phyloP scores from a whole-genome alignment of 2,113 vertebrate genomes.

The Equus przewalskii region DNA sequence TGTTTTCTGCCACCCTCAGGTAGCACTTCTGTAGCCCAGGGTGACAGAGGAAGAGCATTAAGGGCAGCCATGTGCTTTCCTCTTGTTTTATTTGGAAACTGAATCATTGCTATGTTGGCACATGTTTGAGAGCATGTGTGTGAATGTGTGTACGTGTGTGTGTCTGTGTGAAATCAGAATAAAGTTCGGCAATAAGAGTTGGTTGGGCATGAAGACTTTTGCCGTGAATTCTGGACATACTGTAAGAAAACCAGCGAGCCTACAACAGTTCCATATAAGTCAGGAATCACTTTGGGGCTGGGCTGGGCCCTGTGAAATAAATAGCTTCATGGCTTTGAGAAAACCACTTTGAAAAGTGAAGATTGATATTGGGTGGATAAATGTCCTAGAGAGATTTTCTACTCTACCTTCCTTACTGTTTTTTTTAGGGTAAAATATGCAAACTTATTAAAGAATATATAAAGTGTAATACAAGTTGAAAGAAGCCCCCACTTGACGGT shows the following conservation, averaged over 20 bases:
- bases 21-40: not conserved
- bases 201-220: too few relatives aligned
- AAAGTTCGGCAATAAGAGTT: too few relatives aligned
- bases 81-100: not conserved
- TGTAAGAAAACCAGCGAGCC: not conserved
- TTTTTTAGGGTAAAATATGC: not conserved
- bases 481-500: accelerated
- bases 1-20: not conserved
- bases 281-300: not conserved
- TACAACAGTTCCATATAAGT: not conserved
- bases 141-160: accelerated
- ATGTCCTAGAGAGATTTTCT: not conserved
- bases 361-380: not conserved
- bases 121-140: not conserved
- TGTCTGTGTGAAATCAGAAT: not conserved
- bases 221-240: not conserved
- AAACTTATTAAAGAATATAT: not conserved
- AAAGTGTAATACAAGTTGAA: not conserved
- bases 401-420: not conserved
- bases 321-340: not conserved
- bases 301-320: too few relatives aligned
- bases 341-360: not conserved
- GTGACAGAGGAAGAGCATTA: too few relatives aligned
- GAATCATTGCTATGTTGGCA: not conserved
- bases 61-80: accelerated